Base-by-base conservation (phyloP, 2,113 vertebrate genomes). In the Eublepharis macularius region DNA sequence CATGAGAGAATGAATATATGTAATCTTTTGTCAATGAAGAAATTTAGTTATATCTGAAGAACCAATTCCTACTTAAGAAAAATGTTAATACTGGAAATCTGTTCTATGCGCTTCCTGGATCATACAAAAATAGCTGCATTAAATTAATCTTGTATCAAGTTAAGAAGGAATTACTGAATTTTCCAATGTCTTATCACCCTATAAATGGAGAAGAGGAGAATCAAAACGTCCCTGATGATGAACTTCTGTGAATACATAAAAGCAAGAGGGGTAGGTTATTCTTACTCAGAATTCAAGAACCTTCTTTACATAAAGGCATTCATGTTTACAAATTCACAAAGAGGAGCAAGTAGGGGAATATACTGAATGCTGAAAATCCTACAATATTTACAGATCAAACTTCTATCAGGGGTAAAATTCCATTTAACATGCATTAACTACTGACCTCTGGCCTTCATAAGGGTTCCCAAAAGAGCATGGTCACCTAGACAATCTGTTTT, bases 331-430 rank as follows among this genome's bases (percentile, higher is more conserved):
- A 41, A 72, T 29, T 54, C 45, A 29, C 6, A 79, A 19, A 34
- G 12, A 41, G 29, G 34, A 66, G 13, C 17, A 43, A 74, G 19
- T 51, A 10, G 17, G 41, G 43, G 24, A 63, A 2, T 29, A 69
- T 6, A 76, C 4, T 51, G 26, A 54, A 66, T 54, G 41, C 8
- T 75, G 74, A 75, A 65, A 21, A 66, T 19, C 51, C 36, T n/a
- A 75, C n/a, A 76, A 88, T 82, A 36, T 60, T 84, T 83, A 39
- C 69, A 81, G 10, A 54, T 9, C 69, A 6, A 24, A 86, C 75
- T 41, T 29, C 26, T 26, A 26, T 7, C 19, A 29, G 65, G 65
- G 51, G 2, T 19, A 83, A 4, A 45, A 12, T 54, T 32, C 34
- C 73, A 74, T 19, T 84, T 43, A 84, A 41, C 24, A 72, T 39